phyloP scores from a whole-genome alignment of 2,888 invertebrate species.

The Hydroisotoma schaefferi region DNA sequence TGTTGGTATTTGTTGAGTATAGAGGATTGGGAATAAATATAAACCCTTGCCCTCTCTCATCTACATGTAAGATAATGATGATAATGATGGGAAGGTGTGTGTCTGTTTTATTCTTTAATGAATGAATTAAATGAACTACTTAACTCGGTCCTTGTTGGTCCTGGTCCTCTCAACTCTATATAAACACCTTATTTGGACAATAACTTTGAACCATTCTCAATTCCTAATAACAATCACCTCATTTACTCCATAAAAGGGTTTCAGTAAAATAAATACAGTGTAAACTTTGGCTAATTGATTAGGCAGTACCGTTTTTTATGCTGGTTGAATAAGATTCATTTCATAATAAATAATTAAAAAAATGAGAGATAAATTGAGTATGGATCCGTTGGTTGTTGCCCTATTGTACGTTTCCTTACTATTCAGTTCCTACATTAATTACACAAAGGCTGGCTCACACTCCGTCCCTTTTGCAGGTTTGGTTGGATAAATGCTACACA shows the following conservation, averaged over 20 bases:
- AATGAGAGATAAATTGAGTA: not conserved
- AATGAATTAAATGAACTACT: slow-evolving; percentile 24
- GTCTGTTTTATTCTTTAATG: slow-evolving; percentile 13
- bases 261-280: too few relatives aligned
- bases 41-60: not conserved
- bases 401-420: not conserved
- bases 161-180: not conserved
- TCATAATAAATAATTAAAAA: not conserved
- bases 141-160: slow-evolving; percentile 9
- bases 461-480: not conserved
- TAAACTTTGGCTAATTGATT: too few relatives aligned
- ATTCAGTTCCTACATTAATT: not conserved
- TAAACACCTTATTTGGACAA: slow-evolving; percentile 1
- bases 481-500: too few relatives aligned
- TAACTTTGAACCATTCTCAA: not conserved
- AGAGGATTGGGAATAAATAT: too few relatives aligned
- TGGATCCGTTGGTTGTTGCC: not conserved
- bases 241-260: too few relatives aligned
- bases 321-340: not conserved
- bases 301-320: too few relatives aligned
- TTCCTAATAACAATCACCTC: not conserved
- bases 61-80: not conserved
- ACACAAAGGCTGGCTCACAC: not conserved
- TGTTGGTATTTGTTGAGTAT: too few relatives aligned
- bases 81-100: slow-evolving; percentile 14